Evolutionary conservation across 2,797 vertebrate genomes (phyloP).

Genomic region (Knipowitschia caucasica): DNA sequence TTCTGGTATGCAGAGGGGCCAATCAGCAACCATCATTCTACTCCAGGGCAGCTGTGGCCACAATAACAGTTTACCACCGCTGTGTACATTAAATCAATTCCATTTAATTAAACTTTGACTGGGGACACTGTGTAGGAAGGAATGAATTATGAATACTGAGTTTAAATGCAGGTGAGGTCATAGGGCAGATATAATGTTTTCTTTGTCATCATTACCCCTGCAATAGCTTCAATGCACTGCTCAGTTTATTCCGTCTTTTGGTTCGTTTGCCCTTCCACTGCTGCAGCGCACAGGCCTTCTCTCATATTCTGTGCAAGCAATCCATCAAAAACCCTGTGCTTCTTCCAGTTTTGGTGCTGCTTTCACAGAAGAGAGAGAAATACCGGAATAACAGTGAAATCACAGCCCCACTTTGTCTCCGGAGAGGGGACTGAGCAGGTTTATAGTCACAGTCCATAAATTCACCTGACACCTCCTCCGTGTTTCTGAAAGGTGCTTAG

Average conservation of each 20-base stretch:
- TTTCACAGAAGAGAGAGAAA: conserved; percentile 57
- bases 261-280: background rate
- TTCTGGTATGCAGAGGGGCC: too few relatives aligned
- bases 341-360: conserved; percentile 26
- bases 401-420: conserved; percentile 66
- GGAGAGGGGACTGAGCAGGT: conserved; percentile 45
- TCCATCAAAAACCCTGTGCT: background rate
- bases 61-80: too few relatives aligned
- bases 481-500: too few relatives aligned
- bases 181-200: too few relatives aligned
- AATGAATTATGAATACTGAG: too few relatives aligned
- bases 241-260: background rate
- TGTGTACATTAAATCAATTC: too few relatives aligned
- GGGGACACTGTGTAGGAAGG: too few relatives aligned
- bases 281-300: background rate
- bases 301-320: background rate
- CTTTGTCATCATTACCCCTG: background rate
- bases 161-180: too few relatives aligned
- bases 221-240: background rate
- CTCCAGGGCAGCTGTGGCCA: too few relatives aligned
- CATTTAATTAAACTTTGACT: too few relatives aligned
- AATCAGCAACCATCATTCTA: too few relatives aligned
- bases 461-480: too few relatives aligned
- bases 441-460: conserved; percentile 34
- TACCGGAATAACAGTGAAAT: conserved; percentile 62